Percentiles rank a stretch among this genome's conserved stretches.
These are phyloP conservation scores for Buathra laborator DNA, from an alignment of 2,888 invertebrate species.

Conservation along the genomic window DNA sequence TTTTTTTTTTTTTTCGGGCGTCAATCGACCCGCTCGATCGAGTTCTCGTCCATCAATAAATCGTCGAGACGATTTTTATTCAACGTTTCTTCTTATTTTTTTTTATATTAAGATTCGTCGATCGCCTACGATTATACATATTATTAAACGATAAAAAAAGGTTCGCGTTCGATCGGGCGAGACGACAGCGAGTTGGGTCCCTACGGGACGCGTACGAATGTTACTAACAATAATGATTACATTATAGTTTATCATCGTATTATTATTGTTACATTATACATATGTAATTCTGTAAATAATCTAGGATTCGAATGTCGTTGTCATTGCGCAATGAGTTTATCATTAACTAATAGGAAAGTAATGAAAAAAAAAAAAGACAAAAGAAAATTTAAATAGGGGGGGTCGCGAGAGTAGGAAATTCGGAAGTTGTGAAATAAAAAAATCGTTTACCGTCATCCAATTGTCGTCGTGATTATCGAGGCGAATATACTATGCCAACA, in stretches of 20 bases:
- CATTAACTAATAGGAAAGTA: conserved; percentile 30
- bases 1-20: conserved; percentile 46
- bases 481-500: conserved; percentile 34
- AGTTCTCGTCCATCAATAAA: not conserved
- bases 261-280: conserved; percentile 57
- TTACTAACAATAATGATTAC: conserved; percentile 64
- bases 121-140: conserved; percentile 32
- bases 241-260: conserved; percentile 59
- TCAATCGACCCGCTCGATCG: conserved; percentile 50
- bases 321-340: conserved; percentile 57
- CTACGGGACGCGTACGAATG: conserved; percentile 32
- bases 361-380: conserved; percentile 22
- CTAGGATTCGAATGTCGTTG: conserved; percentile 55
- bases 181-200: conserved; percentile 28
- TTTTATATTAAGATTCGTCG: conserved; percentile 5
- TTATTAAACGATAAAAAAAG: not conserved
- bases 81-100: not conserved
- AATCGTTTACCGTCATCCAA: conserved; percentile 23
- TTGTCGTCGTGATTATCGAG: conserved; percentile 38
- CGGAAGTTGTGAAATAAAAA: not conserved
- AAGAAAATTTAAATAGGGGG: not conserved
- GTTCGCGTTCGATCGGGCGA: conserved; percentile 54
- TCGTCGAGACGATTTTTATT: conserved; percentile 19
- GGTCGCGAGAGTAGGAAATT: conserved; percentile 14
- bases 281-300: conserved; percentile 72